phyloP scores from a whole-genome alignment of 2,113 vertebrate species.

The Chionis minor region DNA sequence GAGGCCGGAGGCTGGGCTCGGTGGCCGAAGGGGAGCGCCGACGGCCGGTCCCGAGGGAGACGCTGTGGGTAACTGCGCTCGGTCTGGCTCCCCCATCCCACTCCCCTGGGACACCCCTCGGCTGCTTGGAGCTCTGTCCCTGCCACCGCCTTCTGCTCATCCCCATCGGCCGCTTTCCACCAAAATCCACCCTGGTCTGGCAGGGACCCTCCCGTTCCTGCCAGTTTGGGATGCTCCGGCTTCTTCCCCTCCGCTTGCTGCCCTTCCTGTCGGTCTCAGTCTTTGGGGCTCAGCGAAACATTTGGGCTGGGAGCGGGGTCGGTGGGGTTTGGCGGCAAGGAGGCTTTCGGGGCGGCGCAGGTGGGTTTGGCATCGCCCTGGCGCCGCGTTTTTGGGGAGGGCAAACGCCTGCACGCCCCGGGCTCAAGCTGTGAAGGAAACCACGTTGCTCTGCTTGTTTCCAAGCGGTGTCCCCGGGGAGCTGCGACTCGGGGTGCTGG shows the following conservation, averaged over 20 bases:
- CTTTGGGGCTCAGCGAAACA: neutral
- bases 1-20: neutral
- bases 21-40: neutral
- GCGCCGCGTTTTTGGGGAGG: accelerated
- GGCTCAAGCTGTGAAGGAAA: accelerated
- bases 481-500: neutral
- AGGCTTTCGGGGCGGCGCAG: accelerated
- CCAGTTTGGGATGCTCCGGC: neutral
- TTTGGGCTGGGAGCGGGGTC: accelerated
- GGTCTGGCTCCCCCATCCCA: neutral
- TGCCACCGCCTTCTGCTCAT: accelerated
- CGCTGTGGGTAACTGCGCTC: neutral
- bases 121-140: neutral
- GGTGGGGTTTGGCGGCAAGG: neutral
- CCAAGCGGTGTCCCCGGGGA: accelerated
- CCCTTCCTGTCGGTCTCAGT: accelerated
- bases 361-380: neutral
- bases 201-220: neutral
- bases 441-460: accelerated
- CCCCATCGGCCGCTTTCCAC: neutral
- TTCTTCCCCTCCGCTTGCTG: neutral
- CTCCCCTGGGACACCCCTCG: neutral
- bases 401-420: accelerated
- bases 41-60: neutral
- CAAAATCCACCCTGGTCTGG: accelerated